Percentiles rank a stretch among this genome's conserved stretches.
Conservation (phyloP, 1,140 invertebrate genomes). For the Steinernema khuongi region DNA sequence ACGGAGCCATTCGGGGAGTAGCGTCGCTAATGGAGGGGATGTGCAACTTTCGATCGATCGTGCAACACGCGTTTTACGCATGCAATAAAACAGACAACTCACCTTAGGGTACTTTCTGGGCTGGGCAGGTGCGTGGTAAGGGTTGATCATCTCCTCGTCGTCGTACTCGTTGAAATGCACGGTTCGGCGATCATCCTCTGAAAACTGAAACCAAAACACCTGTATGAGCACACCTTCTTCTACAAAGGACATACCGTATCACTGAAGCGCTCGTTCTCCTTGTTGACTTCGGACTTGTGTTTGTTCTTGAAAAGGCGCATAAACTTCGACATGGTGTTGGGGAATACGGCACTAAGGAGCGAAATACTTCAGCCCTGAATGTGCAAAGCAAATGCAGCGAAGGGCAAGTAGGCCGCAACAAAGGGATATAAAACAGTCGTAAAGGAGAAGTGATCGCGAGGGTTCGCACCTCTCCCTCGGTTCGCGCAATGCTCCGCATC, state of each 20-base stretch:
- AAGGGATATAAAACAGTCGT: neutral
- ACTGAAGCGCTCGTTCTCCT: slow-evolving; percentile 7
- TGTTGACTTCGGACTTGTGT: neutral
- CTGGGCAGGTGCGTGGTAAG: neutral
- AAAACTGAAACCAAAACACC: neutral
- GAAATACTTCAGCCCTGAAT: neutral
- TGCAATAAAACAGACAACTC: neutral
- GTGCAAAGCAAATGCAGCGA: neutral
- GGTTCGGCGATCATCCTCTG: neutral
- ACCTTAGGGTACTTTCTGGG: neutral
- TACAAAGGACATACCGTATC: neutral
- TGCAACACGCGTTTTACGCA: too few species aligned
- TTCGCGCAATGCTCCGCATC: neutral
- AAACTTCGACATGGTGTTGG: neutral
- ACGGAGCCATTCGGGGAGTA: neutral
- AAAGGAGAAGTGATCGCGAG: neutral
- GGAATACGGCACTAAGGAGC: neutral
- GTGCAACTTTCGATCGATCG: too few species aligned
- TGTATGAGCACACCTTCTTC: too few species aligned
- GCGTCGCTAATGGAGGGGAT: neutral
- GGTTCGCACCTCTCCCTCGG: neutral
- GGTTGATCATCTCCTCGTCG: neutral
- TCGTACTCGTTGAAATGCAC: neutral
- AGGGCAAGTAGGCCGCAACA: neutral
- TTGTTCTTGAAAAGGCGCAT: slow-evolving; percentile 7